Evolutionary conservation across 1,140 invertebrate genomes (phyloP), one percentile per base, ranked within the genome.

Genomic region (Cardiocondyla obscurior): DNA sequence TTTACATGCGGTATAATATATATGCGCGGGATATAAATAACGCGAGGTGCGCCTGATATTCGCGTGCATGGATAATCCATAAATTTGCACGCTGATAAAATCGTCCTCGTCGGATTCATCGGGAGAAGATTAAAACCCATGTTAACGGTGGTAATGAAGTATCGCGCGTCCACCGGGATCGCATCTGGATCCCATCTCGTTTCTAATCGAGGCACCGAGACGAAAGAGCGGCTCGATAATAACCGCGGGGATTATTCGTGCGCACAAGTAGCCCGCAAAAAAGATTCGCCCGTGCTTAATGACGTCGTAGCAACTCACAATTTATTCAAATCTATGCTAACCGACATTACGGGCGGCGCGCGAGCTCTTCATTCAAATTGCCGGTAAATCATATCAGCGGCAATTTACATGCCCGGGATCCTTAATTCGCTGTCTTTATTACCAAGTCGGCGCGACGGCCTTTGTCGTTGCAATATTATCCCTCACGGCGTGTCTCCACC

Each of bases 271-370:
- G 74, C 62, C 36, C 53, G 62, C n/a, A 83, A 87, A n/a, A 89
- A 91, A 89, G 88, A 92, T 88, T 89, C 83, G 83, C 84, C 84
- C 49, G 60, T 79, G 79, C 86, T 90, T 92, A 91, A 91, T 90
- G 88, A 91, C 90, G 70, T 82, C 85, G 81, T 83, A 87, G 77
- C 81, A 87, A 85, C 79, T 89, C 69, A 73, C 83, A 90, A 91
- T 91, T 90, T 91, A 91, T 91, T 90, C 85, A 90, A 91, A 91
- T 91, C 81, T 89, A 90, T 91, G 89, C 90, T 89, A 90, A 91
- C 85, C 85, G 77, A 88, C 86, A 91, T 91, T 88, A 88, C 85
- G 77, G 83, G 53, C 60, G 33, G 39, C 25, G 28, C 53, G 76
- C 73, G 72, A 64, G 72, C 82, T 86, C 86, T 86, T 85, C 81